phyloP scores from a whole-genome alignment of 2,888 invertebrate genomes.

The Ectobius pallidus region DNA sequence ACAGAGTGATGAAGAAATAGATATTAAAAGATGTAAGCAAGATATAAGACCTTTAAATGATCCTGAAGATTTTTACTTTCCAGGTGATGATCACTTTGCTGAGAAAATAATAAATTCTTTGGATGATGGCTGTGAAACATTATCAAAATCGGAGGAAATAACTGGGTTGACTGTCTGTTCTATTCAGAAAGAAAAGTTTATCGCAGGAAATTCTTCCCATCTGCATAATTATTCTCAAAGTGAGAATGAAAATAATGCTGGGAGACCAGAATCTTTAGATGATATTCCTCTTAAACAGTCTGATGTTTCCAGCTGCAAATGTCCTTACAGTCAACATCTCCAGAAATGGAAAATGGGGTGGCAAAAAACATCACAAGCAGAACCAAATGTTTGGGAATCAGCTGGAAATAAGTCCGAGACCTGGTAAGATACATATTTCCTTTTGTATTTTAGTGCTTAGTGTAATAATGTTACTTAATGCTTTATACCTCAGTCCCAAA shows the following conservation, averaged over 20 bases:
- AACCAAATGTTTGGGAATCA: neutral
- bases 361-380: neutral
- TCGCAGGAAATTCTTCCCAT: neutral
- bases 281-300: neutral
- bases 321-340: neutral
- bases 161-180: neutral
- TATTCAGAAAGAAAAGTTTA: neutral
- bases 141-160: neutral
- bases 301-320: neutral
- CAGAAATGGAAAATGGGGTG: neutral
- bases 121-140: neutral
- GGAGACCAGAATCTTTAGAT: neutral
- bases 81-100: conserved; percentile 47
- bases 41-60: conserved; percentile 31
- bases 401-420: neutral
- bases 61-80: conserved; percentile 49
- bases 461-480: no score
- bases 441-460: no score
- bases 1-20: conserved; percentile 41
- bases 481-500: no score
- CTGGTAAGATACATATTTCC: neutral
- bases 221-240: neutral
- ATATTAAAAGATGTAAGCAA: conserved; percentile 32
- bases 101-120: conserved; percentile 31
- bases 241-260: neutral